phyloP scores from a whole-genome alignment of 2,797 vertebrate genomes.

The Artibeus jamaicensis region DNA sequence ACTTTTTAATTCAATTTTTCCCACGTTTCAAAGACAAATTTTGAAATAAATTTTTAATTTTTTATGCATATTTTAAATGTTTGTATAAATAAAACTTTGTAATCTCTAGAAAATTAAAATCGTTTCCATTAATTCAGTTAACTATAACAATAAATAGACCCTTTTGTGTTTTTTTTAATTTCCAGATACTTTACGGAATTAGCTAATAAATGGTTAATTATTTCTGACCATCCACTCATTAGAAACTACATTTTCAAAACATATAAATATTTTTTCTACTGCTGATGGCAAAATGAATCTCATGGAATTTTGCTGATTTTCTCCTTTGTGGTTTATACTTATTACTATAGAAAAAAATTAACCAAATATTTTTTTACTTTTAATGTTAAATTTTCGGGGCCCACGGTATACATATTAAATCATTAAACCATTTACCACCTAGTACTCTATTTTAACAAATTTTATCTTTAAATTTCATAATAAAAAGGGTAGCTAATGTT shows the following conservation, averaged over 20 bases:
- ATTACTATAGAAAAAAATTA: background rate
- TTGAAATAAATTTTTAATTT: background rate
- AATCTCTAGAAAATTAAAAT: background rate
- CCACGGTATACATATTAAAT: background rate
- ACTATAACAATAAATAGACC: background rate
- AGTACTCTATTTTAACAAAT: background rate
- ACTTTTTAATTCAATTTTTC: background rate
- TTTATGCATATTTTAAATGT: slow-evolving; percentile 23
- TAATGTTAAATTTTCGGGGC: background rate
- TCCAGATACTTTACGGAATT: background rate
- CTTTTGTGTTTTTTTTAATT: background rate
- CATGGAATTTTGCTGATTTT: background rate
- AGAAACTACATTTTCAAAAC: background rate
- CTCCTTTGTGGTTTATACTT: background rate
- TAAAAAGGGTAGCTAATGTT: background rate
- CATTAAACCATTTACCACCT: background rate
- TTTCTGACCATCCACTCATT: background rate
- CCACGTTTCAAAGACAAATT: background rate
- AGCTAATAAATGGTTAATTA: background rate
- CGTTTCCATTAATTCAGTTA: background rate
- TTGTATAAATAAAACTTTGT: background rate
- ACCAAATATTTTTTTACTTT: background rate
- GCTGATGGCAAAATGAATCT: background rate
- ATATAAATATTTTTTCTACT: background rate
- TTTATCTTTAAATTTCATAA: background rate